Conservation (phyloP, 2,797 vertebrate species). For the Emys orbicularis region DNA sequence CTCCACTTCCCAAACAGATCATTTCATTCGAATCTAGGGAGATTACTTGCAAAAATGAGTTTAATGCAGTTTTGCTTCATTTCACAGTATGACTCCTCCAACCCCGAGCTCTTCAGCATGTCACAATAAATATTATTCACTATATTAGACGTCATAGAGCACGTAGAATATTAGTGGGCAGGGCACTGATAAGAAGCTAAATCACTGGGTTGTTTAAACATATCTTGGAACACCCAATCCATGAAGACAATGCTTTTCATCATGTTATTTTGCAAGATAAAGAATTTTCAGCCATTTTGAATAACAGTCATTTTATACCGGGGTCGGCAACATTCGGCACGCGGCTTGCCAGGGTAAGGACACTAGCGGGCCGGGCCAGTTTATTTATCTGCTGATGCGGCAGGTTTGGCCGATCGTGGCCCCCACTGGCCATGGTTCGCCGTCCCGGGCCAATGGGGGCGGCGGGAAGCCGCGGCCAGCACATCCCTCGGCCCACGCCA, state of each 20-base stretch:
- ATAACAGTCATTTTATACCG: background rate
- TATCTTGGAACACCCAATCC: background rate
- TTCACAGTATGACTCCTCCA: background rate
- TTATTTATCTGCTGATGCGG: too few relatives aligned
- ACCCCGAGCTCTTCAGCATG: background rate
- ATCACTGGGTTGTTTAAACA: background rate
- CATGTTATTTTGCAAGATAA: background rate
- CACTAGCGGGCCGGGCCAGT: too few relatives aligned
- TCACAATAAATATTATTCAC: background rate
- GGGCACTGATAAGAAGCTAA: background rate
- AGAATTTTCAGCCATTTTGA: background rate
- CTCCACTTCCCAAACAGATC: background rate
- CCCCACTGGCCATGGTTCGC: too few relatives aligned
- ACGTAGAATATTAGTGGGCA: background rate
- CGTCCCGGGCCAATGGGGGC: too few relatives aligned
- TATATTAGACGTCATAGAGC: background rate
- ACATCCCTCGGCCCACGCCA: too few relatives aligned
- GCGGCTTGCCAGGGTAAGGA: too few relatives aligned
- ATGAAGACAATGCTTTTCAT: background rate
- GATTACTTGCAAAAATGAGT: background rate
- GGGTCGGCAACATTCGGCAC: too few relatives aligned
- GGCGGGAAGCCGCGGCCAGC: too few relatives aligned
- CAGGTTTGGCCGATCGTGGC: too few relatives aligned
- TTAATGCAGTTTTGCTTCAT: slow-evolving; percentile 20
- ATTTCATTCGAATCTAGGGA: background rate